Evolutionary conservation across 2,113 vertebrate genomes (phyloP).

Genomic region (Menidia beryllina): DNA sequence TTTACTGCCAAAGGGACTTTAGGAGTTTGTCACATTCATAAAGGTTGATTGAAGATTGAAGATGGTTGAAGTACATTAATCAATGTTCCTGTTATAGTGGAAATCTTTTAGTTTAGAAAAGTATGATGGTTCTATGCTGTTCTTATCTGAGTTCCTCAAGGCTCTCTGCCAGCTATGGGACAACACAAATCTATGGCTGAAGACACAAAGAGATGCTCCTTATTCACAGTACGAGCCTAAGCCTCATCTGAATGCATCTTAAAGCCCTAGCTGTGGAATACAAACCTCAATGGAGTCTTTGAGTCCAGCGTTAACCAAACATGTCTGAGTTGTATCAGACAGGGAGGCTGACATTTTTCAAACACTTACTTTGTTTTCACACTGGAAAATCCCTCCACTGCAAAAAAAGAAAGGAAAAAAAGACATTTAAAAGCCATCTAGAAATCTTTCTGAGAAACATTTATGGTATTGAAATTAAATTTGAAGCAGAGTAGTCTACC

Average conservation of each 20-base stretch:
- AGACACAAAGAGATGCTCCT: conserved; percentile 61
- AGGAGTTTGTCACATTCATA: not conserved
- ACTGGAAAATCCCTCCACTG: not conserved
- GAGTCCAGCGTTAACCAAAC: conserved; percentile 59
- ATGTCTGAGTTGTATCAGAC: conserved; percentile 58
- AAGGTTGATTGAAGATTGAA: not conserved
- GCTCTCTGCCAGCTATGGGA: conserved; percentile 37
- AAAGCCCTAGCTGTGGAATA: conserved; percentile 67
- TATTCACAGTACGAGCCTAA: conserved; percentile 56
- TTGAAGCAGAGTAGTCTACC: conserved; percentile 1
- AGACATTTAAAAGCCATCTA: conserved; percentile 10
- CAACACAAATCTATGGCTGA: conserved; percentile 64
- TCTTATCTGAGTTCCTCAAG: not conserved
- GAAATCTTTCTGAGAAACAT: not conserved
- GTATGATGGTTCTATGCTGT: not conserved
- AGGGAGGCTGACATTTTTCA: conserved; percentile 52
- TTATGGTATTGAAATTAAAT: conserved; percentile 14
- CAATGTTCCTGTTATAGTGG: not conserved
- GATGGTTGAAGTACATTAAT: not conserved
- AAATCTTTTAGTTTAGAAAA: not conserved
- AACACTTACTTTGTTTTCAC: conserved; percentile 51
- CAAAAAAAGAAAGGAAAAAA: not conserved
- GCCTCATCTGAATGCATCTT: conserved; percentile 61
- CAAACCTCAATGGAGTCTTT: conserved; percentile 70
- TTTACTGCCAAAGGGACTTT: not conserved